phyloP scores from a whole-genome alignment of 2,888 invertebrate species.

The Heliconius ismenius region DNA sequence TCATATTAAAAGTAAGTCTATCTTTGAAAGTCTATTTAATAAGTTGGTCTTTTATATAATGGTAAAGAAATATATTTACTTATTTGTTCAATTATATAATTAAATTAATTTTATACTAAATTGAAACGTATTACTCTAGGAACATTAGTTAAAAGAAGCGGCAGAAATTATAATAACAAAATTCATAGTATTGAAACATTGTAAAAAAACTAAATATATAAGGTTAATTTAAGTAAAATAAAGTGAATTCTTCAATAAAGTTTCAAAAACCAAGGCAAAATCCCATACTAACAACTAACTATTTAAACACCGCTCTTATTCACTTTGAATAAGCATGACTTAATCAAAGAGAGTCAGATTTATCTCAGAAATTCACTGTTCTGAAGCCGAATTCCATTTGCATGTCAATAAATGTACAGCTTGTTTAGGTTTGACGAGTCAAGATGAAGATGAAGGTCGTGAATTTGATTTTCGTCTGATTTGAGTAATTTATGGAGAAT shows the following conservation, averaged over 20 bases:
- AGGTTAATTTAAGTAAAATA: slow-evolving; percentile 21
- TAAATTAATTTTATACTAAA: too few species aligned
- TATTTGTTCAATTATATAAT: too few species aligned
- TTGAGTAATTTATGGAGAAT: neutral
- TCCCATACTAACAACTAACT: slow-evolving; percentile 38
- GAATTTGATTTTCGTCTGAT: neutral
- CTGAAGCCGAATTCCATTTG: slow-evolving; percentile 25
- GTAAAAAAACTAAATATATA: neutral
- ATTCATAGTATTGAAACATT: too few species aligned
- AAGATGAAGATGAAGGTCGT: neutral
- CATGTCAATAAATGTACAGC: slow-evolving; percentile 23
- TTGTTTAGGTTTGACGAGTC: slow-evolving; percentile 14
- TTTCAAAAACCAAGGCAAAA: slow-evolving; percentile 32
- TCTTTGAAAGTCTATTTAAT: too few species aligned
- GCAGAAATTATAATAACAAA: too few species aligned
- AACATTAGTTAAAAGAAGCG: too few species aligned
- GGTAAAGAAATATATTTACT: too few species aligned
- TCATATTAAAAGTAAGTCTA: too few species aligned
- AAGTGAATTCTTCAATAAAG: slow-evolving; percentile 6
- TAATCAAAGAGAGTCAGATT: slow-evolving; percentile 41
- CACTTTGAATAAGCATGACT: slow-evolving; percentile 41
- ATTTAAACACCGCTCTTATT: slow-evolving; percentile 42
- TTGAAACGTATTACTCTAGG: too few species aligned
- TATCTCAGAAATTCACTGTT: slow-evolving; percentile 34
- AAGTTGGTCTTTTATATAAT: too few species aligned